phyloP scores from a whole-genome alignment of 2,888 invertebrate species.

The Limenitis arthemis region DNA sequence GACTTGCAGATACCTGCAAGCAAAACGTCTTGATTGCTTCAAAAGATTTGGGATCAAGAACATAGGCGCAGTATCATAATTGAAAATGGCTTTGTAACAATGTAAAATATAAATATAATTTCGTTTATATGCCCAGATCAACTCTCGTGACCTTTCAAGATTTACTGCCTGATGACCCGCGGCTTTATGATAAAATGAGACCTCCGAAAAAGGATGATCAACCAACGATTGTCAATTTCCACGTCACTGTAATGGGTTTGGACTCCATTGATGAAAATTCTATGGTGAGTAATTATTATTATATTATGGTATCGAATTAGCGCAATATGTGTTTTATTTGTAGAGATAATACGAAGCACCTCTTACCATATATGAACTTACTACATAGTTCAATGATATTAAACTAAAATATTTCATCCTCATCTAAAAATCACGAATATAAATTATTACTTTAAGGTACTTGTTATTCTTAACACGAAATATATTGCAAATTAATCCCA shows the following conservation, averaged over 20 bases:
- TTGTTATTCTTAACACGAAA: no score
- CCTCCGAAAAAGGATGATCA: constrained; percentile 92
- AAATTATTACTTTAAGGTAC: no score
- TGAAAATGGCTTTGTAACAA: background rate
- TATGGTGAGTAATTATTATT: constrained; percentile 84
- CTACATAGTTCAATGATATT: no score
- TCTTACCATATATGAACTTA: no score
- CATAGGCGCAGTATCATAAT: background rate
- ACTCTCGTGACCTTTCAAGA: constrained; percentile 87
- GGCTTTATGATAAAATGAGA: constrained; percentile 93
- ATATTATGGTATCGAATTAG: no score
- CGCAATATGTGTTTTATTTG: no score
- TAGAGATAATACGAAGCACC: no score
- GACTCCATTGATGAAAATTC: constrained; percentile 97
- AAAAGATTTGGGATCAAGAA: background rate
- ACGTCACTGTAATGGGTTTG: constrained; percentile 94
- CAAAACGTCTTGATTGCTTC: background rate
- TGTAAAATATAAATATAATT: constrained; percentile 12
- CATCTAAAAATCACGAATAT: no score
- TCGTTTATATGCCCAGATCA: constrained; percentile 57
- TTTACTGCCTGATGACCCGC: constrained; percentile 88
- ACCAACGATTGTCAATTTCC: constrained; percentile 91
- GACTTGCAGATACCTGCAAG: background rate
- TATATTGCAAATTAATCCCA: no score
- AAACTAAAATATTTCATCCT: no score